phyloP scores from a whole-genome alignment of 2,113 vertebrate genomes.

The Phainopepla nitens region DNA sequence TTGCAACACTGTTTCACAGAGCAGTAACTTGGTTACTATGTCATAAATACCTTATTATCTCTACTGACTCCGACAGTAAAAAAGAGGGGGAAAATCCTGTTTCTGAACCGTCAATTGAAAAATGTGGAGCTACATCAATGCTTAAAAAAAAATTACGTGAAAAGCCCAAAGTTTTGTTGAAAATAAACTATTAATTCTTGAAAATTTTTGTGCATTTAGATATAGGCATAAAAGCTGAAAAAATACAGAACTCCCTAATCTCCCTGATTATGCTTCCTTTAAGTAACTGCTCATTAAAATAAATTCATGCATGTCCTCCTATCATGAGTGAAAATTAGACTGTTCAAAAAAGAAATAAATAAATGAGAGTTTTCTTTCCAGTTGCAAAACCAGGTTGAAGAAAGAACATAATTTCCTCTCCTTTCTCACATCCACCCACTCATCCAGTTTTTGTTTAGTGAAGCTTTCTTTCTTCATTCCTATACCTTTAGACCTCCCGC shows the following conservation, averaged over 20 bases:
- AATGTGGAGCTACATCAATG: background rate
- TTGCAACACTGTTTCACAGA: background rate
- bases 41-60: background rate
- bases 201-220: background rate
- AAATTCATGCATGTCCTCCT: background rate
- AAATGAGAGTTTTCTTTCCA: background rate
- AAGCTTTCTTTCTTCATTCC: background rate
- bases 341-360: background rate
- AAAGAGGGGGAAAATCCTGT: background rate
- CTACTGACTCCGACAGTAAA: background rate
- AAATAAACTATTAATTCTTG: background rate
- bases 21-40: background rate
- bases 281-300: constrained; percentile 14
- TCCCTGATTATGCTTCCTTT: background rate
- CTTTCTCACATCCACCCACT: background rate
- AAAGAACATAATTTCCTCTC: background rate
- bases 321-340: background rate
- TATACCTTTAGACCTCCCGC: background rate
- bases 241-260: background rate
- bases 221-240: background rate
- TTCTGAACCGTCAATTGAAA: background rate
- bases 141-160: background rate
- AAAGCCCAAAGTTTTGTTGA: constrained; percentile 9
- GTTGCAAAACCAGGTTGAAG: background rate
- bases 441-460: background rate